Base-by-base conservation (phyloP, 2,797 vertebrate species). In the Lagocephalus sceleratus region DNA sequence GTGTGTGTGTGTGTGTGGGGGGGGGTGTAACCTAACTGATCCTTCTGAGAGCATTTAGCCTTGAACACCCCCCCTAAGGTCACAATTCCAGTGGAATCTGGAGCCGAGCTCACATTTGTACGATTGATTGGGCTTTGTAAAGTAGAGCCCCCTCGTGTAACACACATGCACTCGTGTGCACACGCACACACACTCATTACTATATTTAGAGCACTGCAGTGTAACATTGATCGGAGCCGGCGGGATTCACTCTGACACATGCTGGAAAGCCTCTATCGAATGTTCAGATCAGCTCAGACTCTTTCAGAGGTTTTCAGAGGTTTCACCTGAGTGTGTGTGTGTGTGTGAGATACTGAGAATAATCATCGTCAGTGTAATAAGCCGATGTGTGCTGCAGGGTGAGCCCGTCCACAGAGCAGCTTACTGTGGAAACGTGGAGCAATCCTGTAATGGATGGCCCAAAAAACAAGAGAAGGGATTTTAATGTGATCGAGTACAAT, bases 161-260 rank as follows among this genome's bases (percentile, higher is more conserved):
- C 29, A 35, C 29, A 35, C 29, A 35, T 11, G 11, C 51, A 40
- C 60, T 41, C 55, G 32, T 46, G 21, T 32, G 21, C 29, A 60
- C 54, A 35, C 64, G 41, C 56, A 61, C 60, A 35, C 29, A 44
- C 51, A 25, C 32, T 59, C 16, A 10, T 32, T 5, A 40, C 64
- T 81, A 84, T 75, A 79, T 83, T 76, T 84, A 81, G 64, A 51
- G 54, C n/a, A n/a, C 42, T 35, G 26, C 50, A 39, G 61, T 58
- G 51, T 57, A 57, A 73, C 71, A 62, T 54, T 60, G 41, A 62
- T 55, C 41, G 23, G 48, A 63, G 60, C 63, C 66, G 35, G 62
- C 46, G 71, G 60, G 60, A 76, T 73, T 76, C n/a, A 49, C 48
- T 62, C 44, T 63, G 64, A 65, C 66, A 77, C 54, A 19, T 60